phyloP scores from a whole-genome alignment of 1,140 invertebrate species.

The Pseudachorutes palmiensis region DNA sequence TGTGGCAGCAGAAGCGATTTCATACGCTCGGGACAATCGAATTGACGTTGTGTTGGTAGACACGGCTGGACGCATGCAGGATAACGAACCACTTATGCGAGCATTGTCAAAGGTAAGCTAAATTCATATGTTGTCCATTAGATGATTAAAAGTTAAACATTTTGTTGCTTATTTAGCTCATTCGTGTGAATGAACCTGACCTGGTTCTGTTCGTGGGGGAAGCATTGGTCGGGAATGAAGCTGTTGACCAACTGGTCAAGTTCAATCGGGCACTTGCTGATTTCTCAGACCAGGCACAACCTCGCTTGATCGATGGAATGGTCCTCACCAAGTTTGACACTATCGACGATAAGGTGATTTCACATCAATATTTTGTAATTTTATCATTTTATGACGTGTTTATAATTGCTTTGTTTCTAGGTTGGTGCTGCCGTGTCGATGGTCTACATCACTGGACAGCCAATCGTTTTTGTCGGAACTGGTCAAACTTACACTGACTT shows the following conservation, averaged over 20 bases:
- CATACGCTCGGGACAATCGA: slow-evolving; percentile 67
- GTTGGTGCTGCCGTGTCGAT: slow-evolving; percentile 99
- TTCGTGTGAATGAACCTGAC: slow-evolving; percentile 88
- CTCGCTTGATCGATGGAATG: slow-evolving; percentile 93
- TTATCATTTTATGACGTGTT: slow-evolving; percentile 5
- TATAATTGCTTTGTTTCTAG: slow-evolving; percentile 44
- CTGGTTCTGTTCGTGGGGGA: slow-evolving; percentile 97
- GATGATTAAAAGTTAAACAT: slow-evolving; percentile 1
- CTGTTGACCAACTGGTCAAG: slow-evolving; percentile 96
- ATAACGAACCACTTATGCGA: slow-evolving; percentile 97
- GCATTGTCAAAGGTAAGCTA: slow-evolving; percentile 72
- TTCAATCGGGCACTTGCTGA: slow-evolving; percentile 95
- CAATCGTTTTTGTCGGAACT: slow-evolving; percentile 98
- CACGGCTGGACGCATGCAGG: slow-evolving; percentile 98
- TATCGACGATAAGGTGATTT: slow-evolving; percentile 88
- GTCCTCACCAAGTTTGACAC: slow-evolving; percentile 98
- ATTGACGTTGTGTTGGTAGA: slow-evolving; percentile 92
- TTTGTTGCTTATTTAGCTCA: slow-evolving; percentile 47
- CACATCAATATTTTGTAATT: neutral
- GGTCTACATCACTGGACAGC: slow-evolving; percentile 99
- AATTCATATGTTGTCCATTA: slow-evolving; percentile 10
- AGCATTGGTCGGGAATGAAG: slow-evolving; percentile 98
- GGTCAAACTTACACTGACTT: slow-evolving; percentile 98
- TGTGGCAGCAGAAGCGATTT: slow-evolving; percentile 94
- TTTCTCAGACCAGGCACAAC: slow-evolving; percentile 67